Evolutionary conservation across 2,113 vertebrate species (phyloP).

Genomic region (Tragelaphus scriptus): DNA sequence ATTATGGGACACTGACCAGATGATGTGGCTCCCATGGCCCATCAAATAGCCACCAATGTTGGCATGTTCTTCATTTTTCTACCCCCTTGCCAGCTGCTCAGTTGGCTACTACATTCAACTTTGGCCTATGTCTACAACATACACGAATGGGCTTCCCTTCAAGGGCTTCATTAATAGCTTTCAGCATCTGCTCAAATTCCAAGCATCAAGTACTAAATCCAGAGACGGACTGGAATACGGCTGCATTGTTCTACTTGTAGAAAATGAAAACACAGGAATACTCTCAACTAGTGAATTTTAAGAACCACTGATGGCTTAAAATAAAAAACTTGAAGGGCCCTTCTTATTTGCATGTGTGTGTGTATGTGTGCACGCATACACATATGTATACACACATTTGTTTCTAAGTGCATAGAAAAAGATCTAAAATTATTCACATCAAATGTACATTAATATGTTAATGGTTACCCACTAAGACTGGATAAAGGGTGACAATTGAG

Average conservation of each 20-base stretch:
- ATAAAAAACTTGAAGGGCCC: not conserved
- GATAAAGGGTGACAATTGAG: not conserved
- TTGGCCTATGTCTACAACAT: conserved; percentile 21
- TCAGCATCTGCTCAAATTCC: conserved; percentile 56
- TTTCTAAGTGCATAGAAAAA: not conserved
- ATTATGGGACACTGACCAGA: not conserved
- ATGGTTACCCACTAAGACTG: not conserved
- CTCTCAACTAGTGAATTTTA: not conserved
- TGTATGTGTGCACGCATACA: too few relatives aligned
- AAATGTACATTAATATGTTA: not conserved
- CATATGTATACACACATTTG: not conserved
- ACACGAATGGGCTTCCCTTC: conserved; percentile 16
- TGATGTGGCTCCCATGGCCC: not conserved
- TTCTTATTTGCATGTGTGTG: not conserved
- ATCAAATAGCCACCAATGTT: conserved; percentile 14
- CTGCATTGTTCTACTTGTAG: conserved; percentile 42
- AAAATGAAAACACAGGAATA: conserved; percentile 29
- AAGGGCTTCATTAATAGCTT: conserved; percentile 42
- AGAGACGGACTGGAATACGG: conserved; percentile 17
- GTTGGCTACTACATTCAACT: conserved; percentile 52
- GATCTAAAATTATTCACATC: conserved; percentile 20
- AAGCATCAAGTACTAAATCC: conserved; percentile 43
- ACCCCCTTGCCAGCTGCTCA: conserved; percentile 29
- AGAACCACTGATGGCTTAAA: not conserved
- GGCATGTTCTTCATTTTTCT: conserved; percentile 18